A percentile compares a stretch with the other conserved stretches of the same genome.
These are phyloP conservation scores for Pleuronectes platessa DNA, from an alignment of 2,113 vertebrate genomes.

Conservation along the genomic window DNA sequence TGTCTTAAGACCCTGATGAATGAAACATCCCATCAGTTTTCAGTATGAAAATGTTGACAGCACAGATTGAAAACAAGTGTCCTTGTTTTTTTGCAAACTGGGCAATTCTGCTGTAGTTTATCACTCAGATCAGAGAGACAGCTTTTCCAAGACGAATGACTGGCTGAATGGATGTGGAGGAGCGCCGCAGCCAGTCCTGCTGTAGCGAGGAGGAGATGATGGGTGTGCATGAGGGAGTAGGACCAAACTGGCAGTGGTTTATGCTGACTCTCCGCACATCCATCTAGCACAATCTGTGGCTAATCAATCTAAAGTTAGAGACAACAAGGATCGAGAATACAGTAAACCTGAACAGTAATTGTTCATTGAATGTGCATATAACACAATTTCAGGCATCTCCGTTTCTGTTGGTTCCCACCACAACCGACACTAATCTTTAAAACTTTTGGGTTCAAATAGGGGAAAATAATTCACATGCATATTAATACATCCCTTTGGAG, in stretches of 20 bases:
- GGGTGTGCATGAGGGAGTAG: slow-evolving; percentile 79
- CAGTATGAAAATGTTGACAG: slow-evolving; percentile 80
- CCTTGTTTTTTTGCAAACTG: slow-evolving; percentile 82
- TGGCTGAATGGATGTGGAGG: slow-evolving; percentile 76
- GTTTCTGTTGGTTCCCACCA: background rate
- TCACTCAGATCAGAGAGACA: slow-evolving; percentile 82
- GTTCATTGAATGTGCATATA: slow-evolving; percentile 58
- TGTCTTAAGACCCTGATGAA: slow-evolving; percentile 64
- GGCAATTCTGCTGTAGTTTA: slow-evolving; percentile 82
- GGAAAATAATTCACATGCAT: background rate
- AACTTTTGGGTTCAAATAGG: background rate
- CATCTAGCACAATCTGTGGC: slow-evolving; percentile 82
- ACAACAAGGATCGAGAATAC: slow-evolving; percentile 72
- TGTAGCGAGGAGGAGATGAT: slow-evolving; percentile 75
- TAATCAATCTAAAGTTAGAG: slow-evolving; percentile 86
- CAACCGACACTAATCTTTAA: slow-evolving; percentile 2
- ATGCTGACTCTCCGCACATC: slow-evolving; percentile 86
- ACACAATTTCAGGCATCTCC: slow-evolving; percentile 22
- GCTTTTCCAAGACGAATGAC: slow-evolving; percentile 81
- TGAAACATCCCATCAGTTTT: slow-evolving; percentile 80
- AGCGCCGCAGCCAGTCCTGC: slow-evolving; percentile 73
- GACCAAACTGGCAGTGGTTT: slow-evolving; percentile 82
- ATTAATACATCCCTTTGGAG: background rate
- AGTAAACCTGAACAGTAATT: slow-evolving; percentile 63
- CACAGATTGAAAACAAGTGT: slow-evolving; percentile 84